phyloP scores from a whole-genome alignment of 2,113 vertebrate genomes.

The crab-eating macaque (Macaca fascicularis) region DNA sequence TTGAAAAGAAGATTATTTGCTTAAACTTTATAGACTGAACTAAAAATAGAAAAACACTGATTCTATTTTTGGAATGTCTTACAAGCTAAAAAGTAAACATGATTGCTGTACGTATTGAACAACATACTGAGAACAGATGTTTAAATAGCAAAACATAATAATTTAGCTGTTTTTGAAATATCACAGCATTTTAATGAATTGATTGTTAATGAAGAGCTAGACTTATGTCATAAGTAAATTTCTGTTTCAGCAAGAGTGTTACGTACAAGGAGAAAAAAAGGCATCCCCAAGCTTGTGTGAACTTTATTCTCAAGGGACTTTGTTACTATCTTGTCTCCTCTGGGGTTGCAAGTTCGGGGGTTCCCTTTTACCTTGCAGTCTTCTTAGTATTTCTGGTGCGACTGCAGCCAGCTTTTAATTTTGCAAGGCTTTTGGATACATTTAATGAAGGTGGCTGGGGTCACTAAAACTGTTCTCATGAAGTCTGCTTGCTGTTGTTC shows the following conservation, averaged over 20 bases:
- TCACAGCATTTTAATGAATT: background rate
- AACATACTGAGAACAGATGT: constrained; percentile 47
- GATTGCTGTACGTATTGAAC: constrained; percentile 46
- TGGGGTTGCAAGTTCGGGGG: background rate
- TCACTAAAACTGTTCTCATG: background rate
- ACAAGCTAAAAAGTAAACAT: constrained; percentile 69
- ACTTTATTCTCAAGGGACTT: background rate
- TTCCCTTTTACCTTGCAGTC: background rate
- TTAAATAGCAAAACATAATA: constrained; percentile 24
- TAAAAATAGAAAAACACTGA: constrained; percentile 77
- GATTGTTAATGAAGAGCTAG: background rate
- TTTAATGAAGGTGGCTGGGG: background rate
- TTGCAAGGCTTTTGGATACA: constrained; percentile 14
- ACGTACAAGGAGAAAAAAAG: background rate
- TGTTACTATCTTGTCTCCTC: background rate
- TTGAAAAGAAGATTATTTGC: constrained; percentile 76
- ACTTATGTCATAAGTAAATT: constrained; percentile 6
- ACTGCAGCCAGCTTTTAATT: background rate
- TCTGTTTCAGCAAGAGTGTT: background rate
- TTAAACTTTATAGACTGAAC: constrained; percentile 71
- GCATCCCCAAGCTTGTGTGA: background rate
- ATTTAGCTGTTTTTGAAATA: constrained; percentile 59
- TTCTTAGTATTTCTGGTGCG: background rate
- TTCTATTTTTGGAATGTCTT: constrained; percentile 76
- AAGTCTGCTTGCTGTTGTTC: constrained; percentile 6